Conservation (phyloP, 2,113 vertebrate genomes). For the Poeciliopsis retropinna region DNA sequence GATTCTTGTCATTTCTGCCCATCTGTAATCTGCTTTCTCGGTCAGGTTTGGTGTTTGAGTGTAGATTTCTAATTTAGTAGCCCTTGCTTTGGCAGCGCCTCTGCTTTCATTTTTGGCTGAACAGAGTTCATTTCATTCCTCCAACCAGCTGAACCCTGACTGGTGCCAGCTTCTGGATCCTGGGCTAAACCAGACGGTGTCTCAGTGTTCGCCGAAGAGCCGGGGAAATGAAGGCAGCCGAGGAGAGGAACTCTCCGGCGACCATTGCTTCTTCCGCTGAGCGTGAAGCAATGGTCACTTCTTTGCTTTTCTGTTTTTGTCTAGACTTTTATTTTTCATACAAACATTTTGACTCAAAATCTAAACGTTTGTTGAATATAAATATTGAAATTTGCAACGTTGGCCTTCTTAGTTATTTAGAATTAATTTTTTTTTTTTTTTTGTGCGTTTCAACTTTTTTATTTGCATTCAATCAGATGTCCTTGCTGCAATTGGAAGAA, state of each 20-base stretch:
- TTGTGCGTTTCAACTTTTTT: too few relatives aligned
- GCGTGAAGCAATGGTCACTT: too few relatives aligned
- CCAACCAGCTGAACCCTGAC: not conserved
- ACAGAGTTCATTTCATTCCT: slow-evolving; percentile 4
- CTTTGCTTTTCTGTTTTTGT: too few relatives aligned
- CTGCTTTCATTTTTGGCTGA: not conserved
- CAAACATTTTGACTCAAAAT: too few relatives aligned
- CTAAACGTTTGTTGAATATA: too few relatives aligned
- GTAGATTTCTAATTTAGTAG: slow-evolving; percentile 3
- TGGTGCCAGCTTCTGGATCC: not conserved
- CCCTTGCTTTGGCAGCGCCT: not conserved
- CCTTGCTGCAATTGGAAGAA: too few relatives aligned
- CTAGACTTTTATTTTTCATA: too few relatives aligned
- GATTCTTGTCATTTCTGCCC: not conserved
- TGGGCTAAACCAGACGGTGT: not conserved
- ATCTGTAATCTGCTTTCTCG: not conserved
- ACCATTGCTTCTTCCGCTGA: not conserved
- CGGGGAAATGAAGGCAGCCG: not conserved
- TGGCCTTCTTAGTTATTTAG: too few relatives aligned
- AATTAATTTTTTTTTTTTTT: too few relatives aligned
- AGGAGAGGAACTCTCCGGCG: not conserved
- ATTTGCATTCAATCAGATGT: too few relatives aligned
- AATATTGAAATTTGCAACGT: too few relatives aligned
- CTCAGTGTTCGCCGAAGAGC: not conserved
- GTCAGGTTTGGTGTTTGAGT: not conserved